phyloP scores from a whole-genome alignment of 1,140 invertebrate genomes.

The Conus betulinus region DNA sequence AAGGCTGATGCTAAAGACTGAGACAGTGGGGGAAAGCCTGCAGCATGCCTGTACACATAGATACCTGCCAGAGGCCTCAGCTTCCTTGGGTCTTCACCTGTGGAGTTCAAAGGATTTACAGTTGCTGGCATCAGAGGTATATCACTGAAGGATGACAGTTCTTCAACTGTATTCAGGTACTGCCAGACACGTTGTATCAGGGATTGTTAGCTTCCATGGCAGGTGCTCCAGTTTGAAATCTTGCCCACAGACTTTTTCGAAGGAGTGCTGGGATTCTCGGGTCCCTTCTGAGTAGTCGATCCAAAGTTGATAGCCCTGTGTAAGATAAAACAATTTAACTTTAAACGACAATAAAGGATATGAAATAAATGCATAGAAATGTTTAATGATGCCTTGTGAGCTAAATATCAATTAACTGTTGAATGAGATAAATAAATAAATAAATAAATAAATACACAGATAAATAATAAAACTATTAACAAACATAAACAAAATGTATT shows the following conservation, averaged over 20 bases:
- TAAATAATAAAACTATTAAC: no score
- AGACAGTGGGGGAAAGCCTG: background rate
- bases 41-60: background rate
- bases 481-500: no score
- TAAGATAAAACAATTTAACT: background rate
- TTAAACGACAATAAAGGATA: no score
- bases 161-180: background rate
- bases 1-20: background rate
- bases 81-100: background rate
- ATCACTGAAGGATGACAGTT: background rate
- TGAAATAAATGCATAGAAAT: no score
- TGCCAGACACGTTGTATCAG: slow-evolving; percentile 28
- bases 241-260: background rate
- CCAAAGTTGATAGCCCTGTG: background rate
- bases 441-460: no score
- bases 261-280: background rate
- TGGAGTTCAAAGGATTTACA: background rate
- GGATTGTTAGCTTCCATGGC: background rate
- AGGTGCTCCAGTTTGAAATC: background rate
- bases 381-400: no score
- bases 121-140: slow-evolving; percentile 17
- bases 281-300: background rate
- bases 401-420: no score
- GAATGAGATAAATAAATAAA: no score
- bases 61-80: slow-evolving; percentile 4